Conservation (phyloP, 2,797 vertebrate species). For the Limosa lapponica region DNA sequence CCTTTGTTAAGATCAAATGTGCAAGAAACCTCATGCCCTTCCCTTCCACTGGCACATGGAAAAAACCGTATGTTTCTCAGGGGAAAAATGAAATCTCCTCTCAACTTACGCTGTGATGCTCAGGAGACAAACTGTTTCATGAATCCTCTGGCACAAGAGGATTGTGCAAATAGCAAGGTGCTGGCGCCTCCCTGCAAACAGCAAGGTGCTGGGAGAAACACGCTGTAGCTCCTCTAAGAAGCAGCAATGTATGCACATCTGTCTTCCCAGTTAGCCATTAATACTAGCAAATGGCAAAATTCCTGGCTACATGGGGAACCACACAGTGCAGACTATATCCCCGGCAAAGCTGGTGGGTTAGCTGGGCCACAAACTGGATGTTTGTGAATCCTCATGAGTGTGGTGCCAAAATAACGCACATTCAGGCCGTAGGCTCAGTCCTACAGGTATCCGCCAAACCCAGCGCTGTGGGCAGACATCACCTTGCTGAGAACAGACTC, state of each 20-base stretch:
- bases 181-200: not conserved
- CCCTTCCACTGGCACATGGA: not conserved
- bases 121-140: not conserved
- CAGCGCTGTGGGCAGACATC: not conserved
- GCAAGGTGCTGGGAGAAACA: not conserved
- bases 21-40: not conserved
- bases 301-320: not conserved
- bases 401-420: not conserved
- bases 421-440: not conserved
- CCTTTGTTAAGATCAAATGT: not conserved
- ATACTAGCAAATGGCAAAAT: not conserved
- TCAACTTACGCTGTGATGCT: not conserved
- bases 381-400: not conserved
- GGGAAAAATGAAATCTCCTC: not conserved
- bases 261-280: not conserved
- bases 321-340: not conserved
- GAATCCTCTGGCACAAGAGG: not conserved
- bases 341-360: not conserved
- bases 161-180: not conserved
- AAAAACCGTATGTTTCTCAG: not conserved
- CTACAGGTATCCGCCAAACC: not conserved
- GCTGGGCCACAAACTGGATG: not conserved
- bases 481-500: not conserved
- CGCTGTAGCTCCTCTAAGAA: not conserved
- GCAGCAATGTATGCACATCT: not conserved